These are phyloP conservation scores for Steinernema feltiae DNA, from an alignment of 1,140 invertebrate species.

Conservation along the genomic window DNA sequence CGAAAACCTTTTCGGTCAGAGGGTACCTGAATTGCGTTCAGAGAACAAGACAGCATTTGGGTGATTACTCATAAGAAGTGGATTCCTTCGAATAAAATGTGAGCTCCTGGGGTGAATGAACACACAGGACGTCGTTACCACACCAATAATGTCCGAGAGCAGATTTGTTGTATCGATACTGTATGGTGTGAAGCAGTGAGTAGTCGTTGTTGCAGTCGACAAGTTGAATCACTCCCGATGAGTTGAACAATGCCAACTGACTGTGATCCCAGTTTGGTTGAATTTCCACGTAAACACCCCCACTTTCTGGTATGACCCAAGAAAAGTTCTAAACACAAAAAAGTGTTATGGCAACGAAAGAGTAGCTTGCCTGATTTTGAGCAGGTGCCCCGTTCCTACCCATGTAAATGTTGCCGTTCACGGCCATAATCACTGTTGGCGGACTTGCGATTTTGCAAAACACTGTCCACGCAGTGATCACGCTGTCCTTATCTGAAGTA, in stretches of 20 bases:
- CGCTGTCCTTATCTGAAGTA: background rate
- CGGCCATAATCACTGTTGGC: background rate
- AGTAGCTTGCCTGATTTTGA: background rate
- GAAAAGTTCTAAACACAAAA: background rate
- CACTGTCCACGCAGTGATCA: background rate
- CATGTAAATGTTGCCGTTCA: background rate
- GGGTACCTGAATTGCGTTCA: background rate
- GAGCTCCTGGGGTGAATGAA: background rate
- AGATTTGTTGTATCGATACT: background rate
- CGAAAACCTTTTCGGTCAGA: background rate
- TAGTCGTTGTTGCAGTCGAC: background rate
- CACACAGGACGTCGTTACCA: background rate
- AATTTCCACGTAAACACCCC: background rate
- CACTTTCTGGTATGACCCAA: background rate
- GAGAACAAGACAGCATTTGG: background rate
- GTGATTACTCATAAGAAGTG: background rate
- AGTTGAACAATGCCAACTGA: background rate
- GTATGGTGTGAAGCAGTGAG: background rate
- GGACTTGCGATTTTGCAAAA: background rate
- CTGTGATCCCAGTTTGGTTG: background rate
- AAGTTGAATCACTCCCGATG: background rate
- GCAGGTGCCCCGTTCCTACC: background rate
- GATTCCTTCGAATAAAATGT: background rate
- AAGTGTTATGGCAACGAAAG: background rate
- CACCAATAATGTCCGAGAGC: background rate